Evolutionary conservation across 2,797 vertebrate genomes (phyloP), one percentile per base, ranked within the genome.

Genomic region (Gastrophryne carolinensis): DNA sequence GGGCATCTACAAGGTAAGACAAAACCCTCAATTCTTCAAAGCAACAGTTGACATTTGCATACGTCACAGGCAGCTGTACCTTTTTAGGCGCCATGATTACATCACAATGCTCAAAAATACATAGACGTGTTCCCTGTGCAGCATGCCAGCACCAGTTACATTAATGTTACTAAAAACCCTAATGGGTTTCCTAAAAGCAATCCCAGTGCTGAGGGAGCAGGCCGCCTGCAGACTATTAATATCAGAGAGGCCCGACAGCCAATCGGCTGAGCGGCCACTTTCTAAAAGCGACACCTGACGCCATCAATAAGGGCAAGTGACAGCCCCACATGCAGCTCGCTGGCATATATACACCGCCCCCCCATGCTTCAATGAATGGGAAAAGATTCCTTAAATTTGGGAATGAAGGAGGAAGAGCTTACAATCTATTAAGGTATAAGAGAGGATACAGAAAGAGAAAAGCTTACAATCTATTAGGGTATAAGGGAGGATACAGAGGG

Each of bases 1-100:
- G 79, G 98, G 92, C 98, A 99, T 99, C 97, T 98, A 86, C 49
- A 89, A 89, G 61, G 37, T 65, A 61, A 34, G 29, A 2, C 1
- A 27, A 13, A 62, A 5, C 50, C 17, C 35, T 57, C 11, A 56
- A 69, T 27, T 41, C 35, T 32, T 29, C 11, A 27, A 41, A 52
- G 13, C 15, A 13, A 24, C 19, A 19, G 24, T 27, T 44, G 19
- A 27, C 21, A 57, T 39, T 30, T 58, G 9, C 6, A 17, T 21
- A 32, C 13, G 29, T 50, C 35, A 47, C 8, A 41, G 30, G 27
- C 24, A 32, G 49, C 17, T 4, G 35, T 77, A 57, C 41, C 68
- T 79, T 67, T 39, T 71, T 61, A 23, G 72, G 50, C 54, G 58
- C 53, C 79, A 79, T 67, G 44, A 19, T 9, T 44, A 44, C 26